Evolutionary conservation across 2,888 invertebrate genomes (phyloP).

Genomic region (Sclerodermus sp.): DNA sequence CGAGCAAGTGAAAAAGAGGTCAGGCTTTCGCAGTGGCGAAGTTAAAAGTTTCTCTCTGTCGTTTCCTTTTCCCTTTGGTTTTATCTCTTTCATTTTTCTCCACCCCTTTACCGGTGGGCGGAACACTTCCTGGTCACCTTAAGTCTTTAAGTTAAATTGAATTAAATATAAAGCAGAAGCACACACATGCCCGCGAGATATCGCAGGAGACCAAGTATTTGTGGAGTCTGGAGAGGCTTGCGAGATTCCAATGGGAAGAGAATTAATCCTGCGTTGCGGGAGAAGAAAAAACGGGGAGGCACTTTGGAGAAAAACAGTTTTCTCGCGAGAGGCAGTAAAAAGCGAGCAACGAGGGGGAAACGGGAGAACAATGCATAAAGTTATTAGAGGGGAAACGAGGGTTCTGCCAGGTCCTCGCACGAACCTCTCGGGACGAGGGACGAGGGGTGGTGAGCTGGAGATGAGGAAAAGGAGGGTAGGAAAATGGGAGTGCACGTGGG

Average conservation of each 20-base stretch:
- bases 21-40: constrained; percentile 23
- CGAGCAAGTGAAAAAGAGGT: constrained; percentile 15
- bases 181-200: no score
- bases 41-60: constrained; percentile 18
- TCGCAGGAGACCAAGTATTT: no score
- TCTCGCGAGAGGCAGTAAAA: constrained; percentile 3
- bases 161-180: no score
- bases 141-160: no score
- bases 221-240: no score
- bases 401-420: constrained; percentile 8
- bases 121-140: no score
- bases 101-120: no score
- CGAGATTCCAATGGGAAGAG: no score
- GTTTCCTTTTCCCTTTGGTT: neutral
- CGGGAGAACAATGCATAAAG: constrained; percentile 20
- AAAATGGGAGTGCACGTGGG: neutral
- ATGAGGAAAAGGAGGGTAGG: neutral
- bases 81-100: neutral
- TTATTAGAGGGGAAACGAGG: constrained; percentile 15
- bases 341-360: constrained; percentile 8
- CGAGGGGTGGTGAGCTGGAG: neutral
- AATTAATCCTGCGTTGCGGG: neutral
- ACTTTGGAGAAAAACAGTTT: constrained; percentile 6
- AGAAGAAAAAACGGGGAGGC: neutral
- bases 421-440: constrained; percentile 2